Percentiles rank a stretch among this genome's conserved stretches.
Evolutionary conservation across 2,113 vertebrate genomes (phyloP).

Genomic region (Lamprologus lemairii): DNA sequence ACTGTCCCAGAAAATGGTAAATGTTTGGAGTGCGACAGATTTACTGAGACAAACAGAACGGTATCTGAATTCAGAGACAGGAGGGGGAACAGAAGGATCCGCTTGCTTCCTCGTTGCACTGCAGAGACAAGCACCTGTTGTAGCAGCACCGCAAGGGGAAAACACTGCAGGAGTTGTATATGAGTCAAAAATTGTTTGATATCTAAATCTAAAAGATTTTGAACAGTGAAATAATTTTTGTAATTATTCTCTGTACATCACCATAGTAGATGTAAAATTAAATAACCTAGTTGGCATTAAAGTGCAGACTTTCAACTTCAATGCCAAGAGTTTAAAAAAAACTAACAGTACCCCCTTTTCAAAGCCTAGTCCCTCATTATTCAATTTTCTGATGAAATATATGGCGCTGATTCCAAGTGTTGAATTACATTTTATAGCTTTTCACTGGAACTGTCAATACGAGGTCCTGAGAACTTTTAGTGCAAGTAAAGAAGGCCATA

Average conservation of each 20-base stretch:
- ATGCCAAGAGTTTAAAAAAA: not conserved
- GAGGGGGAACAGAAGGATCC: not conserved
- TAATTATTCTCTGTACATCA: not conserved
- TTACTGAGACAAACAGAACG: not conserved
- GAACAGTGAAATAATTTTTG: not conserved
- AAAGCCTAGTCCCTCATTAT: not conserved
- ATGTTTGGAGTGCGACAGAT: not conserved
- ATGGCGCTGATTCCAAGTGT: not conserved
- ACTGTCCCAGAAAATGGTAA: conserved; percentile 84
- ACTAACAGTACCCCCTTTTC: not conserved
- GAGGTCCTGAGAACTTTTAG: not conserved
- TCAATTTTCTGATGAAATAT: not conserved
- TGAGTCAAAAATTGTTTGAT: not conserved
- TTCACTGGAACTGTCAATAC: fast-evolving
- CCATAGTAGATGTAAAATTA: not conserved
- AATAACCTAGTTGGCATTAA: not conserved
- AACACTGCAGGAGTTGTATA: not conserved
- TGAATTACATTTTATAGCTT: not conserved
- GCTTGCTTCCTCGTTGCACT: not conserved
- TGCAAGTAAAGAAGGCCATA: not conserved
- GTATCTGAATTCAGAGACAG: not conserved
- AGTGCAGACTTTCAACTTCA: not conserved
- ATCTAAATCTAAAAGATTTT: not conserved
- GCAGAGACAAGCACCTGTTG: not conserved
- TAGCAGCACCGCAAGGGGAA: not conserved